Percentiles rank a stretch among this genome's conserved stretches.
phyloP scores from a whole-genome alignment of 2,888 invertebrate species.

The Aromia moschata region DNA sequence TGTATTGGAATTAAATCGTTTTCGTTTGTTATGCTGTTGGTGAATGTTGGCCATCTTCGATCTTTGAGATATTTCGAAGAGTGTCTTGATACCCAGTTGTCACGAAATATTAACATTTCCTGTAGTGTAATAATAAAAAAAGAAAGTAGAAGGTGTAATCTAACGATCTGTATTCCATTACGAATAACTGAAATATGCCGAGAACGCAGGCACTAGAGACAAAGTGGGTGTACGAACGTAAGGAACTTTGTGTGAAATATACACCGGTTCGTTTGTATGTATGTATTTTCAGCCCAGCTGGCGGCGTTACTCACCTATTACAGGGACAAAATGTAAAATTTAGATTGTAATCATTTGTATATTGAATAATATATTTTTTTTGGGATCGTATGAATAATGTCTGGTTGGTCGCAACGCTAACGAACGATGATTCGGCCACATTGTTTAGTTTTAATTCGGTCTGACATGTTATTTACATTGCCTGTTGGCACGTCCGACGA shows the following conservation, averaged over 20 bases:
- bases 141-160: constrained; percentile 1
- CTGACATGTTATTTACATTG: no score
- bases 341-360: background rate
- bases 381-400: background rate
- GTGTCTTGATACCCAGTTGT: no score
- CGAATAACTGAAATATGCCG: constrained; percentile 12
- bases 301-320: constrained; percentile 13
- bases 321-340: background rate
- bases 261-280: background rate
- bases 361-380: constrained; percentile 4
- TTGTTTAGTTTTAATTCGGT: no score
- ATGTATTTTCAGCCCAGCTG: constrained; percentile 11
- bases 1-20: background rate
- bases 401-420: background rate
- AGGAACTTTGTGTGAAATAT: constrained; percentile 17
- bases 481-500: no score
- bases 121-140: constrained; percentile 6
- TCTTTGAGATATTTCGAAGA: no score
- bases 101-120: background rate
- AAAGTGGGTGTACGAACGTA: constrained; percentile 20
- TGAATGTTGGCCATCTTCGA: no score
- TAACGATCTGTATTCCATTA: constrained; percentile 2
- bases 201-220: constrained; percentile 8
- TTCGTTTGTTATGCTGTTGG: background rate
- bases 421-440: background rate